Percentiles rank a stretch among this genome's conserved stretches.
These are phyloP conservation scores for Champsocephalus gunnari DNA, from an alignment of 2,797 vertebrate genomes.

Conservation along the genomic window DNA sequence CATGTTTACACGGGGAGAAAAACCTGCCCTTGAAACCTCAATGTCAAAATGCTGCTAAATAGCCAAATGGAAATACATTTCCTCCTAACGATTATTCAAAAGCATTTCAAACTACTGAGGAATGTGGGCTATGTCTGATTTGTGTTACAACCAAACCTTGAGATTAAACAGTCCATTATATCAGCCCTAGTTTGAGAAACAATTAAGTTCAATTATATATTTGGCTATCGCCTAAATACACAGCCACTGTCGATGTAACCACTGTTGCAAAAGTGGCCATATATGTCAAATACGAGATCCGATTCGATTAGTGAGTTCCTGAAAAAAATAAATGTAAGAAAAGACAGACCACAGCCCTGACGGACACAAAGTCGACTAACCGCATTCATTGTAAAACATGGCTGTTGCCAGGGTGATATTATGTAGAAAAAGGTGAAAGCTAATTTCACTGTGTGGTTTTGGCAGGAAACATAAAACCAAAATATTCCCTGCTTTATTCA, in stretches of 20 bases:
- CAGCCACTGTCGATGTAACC: neutral
- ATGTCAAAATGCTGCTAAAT: slow-evolving; percentile 54
- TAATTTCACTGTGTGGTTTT: slow-evolving; percentile 43
- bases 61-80: slow-evolving; percentile 45
- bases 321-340: neutral
- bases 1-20: slow-evolving; percentile 51
- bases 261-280: neutral
- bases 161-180: slow-evolving; percentile 25
- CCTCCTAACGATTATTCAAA: slow-evolving; percentile 7
- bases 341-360: slow-evolving; percentile 30
- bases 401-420: slow-evolving; percentile 67
- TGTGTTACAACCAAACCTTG: slow-evolving; percentile 4
- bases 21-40: slow-evolving; percentile 58
- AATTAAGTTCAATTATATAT: slow-evolving; percentile 16
- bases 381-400: slow-evolving; percentile 27
- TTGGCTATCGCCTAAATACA: neutral
- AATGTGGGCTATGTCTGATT: slow-evolving; percentile 3
- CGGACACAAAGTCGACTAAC: slow-evolving; percentile 43
- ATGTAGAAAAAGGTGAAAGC: slow-evolving; percentile 54
- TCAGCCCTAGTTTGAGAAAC: neutral
- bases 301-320: slow-evolving; percentile 7
- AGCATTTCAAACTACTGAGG: slow-evolving; percentile 5
- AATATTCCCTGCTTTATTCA: slow-evolving; percentile 64
- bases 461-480: slow-evolving; percentile 64
- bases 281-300: neutral